A percentile compares a stretch with the other conserved stretches of the same genome.
Conservation (phyloP, 2,888 invertebrate species). For the Hartigia nigra region DNA sequence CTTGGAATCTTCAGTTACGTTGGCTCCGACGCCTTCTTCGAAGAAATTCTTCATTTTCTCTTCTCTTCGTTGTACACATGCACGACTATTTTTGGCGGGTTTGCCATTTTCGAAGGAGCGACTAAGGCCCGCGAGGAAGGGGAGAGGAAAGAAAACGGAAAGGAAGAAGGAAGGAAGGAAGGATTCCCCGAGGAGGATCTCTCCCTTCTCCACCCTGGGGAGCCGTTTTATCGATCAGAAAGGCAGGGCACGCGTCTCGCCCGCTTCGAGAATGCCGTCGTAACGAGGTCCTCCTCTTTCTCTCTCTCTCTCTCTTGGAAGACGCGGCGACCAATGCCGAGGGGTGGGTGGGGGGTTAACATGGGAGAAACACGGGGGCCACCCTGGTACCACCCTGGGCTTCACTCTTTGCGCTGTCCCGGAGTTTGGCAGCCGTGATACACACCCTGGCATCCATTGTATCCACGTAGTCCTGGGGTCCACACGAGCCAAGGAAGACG, state of each 20-base stretch:
- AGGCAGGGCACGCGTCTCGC: slow-evolving; percentile 65
- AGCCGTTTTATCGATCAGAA: slow-evolving; percentile 55
- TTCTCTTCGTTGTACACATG: background rate
- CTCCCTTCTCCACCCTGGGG: slow-evolving; percentile 9
- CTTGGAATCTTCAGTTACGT: background rate
- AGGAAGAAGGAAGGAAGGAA: background rate
- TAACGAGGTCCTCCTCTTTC: slow-evolving; percentile 59
- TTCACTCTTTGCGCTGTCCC: background rate
- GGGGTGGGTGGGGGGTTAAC: background rate
- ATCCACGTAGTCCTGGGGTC: slow-evolving; percentile 11
- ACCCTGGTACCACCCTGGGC: slow-evolving; percentile 16
- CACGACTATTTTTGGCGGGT: background rate
- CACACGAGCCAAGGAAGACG: background rate
- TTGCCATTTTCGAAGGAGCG: background rate
- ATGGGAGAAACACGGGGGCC: background rate
- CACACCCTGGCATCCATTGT: slow-evolving; percentile 1
- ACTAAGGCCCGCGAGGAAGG: background rate
- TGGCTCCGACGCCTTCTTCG: background rate
- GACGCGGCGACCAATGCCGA: background rate
- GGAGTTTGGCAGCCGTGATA: background rate
- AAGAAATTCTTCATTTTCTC: background rate
- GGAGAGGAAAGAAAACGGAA: background rate
- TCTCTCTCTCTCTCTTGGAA: slow-evolving; percentile 7
- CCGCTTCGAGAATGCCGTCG: slow-evolving; percentile 63
- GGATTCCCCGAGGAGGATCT: slow-evolving; percentile 6